These are phyloP conservation scores for Saccostrea glomerata DNA, from an alignment of 1,140 invertebrate species.

Conservation along the genomic window DNA sequence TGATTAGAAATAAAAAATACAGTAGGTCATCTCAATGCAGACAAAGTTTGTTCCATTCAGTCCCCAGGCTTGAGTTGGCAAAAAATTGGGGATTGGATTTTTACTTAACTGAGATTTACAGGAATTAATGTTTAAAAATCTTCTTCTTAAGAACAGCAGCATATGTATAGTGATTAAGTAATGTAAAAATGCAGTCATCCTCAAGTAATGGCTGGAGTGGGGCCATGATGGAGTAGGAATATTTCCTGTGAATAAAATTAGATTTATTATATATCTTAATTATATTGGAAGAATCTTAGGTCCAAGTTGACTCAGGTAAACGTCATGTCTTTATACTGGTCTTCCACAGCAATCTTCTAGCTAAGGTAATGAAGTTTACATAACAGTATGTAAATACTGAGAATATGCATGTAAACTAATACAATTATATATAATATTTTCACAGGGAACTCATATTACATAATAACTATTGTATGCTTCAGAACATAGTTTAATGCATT, in stretches of 20 bases:
- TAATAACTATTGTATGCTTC: no score
- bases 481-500: no score
- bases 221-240: background rate
- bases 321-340: background rate
- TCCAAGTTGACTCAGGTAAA: background rate
- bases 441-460: no score
- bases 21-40: background rate
- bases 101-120: background rate
- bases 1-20: no score
- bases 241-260: background rate
- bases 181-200: no score
- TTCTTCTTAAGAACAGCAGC: background rate
- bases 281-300: background rate
- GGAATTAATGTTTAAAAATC: background rate
- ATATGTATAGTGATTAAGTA: no score
- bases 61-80: background rate
- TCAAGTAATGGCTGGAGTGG: background rate
- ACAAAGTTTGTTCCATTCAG: background rate
- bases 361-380: no score
- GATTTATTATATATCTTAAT: background rate
- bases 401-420: no score
- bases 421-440: no score
- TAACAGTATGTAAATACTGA: no score
- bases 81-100: background rate
- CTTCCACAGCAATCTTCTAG: no score